Percentiles rank a stretch among this genome's conserved stretches.
Evolutionary conservation across 2,888 invertebrate genomes (phyloP).

Genomic region (Incurvaria masculella): DNA sequence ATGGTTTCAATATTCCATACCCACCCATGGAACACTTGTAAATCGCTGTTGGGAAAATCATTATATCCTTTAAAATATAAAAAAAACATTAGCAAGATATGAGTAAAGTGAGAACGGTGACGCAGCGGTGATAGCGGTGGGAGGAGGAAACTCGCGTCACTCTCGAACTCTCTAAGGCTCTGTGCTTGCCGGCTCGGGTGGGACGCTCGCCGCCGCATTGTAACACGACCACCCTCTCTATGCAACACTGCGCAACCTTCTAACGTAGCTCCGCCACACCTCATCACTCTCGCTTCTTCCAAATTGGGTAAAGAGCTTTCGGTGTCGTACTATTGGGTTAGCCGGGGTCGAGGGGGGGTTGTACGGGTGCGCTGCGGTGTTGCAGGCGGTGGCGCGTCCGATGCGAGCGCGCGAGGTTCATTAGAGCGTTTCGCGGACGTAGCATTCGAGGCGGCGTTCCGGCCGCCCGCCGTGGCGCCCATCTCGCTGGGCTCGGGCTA

Average conservation of each 20-base stretch:
- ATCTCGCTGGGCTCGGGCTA: conserved; percentile 77
- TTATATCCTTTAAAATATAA: too few species aligned
- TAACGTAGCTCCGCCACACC: conserved; percentile 27
- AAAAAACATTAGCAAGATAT: too few species aligned
- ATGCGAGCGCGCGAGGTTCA: conserved; percentile 55
- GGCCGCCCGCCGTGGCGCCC: conserved; percentile 68
- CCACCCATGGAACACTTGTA: too few species aligned
- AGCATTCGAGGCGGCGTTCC: conserved; percentile 66
- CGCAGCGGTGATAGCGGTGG: too few species aligned
- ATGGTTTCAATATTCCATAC: too few species aligned
- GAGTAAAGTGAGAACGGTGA: too few species aligned
- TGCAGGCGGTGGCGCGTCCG: neutral
- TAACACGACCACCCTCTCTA: conserved; percentile 25
- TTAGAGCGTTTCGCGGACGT: conserved; percentile 76
- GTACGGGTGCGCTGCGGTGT: neutral
- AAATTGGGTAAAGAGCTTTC: neutral
- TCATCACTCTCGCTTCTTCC: conserved; percentile 5
- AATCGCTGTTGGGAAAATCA: too few species aligned
- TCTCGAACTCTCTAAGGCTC: neutral
- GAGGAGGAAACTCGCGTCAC: too few species aligned
- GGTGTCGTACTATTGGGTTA: neutral
- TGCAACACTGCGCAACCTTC: conserved; percentile 48
- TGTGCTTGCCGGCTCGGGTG: conserved; percentile 14
- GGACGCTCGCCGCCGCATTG: conserved; percentile 17
- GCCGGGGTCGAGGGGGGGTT: conserved; percentile 4